Evolutionary conservation across 2,113 vertebrate species (phyloP).

Genomic region (Rhinolophus ferrumequinum): DNA sequence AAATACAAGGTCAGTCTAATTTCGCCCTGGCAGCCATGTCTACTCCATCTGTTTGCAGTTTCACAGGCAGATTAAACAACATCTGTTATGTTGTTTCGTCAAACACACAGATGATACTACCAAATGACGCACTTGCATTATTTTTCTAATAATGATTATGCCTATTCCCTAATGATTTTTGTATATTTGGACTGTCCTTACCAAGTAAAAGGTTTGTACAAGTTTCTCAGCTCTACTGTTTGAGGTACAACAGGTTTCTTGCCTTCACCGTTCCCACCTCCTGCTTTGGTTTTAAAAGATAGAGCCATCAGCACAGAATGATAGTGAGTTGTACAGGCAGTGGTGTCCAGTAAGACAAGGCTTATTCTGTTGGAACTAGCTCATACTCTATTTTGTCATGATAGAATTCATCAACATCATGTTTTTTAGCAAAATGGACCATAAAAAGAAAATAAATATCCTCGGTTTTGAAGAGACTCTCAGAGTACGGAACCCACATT

Average conservation of each 20-base stretch:
- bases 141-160: neutral
- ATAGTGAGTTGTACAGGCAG: neutral
- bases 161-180: neutral
- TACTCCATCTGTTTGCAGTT: slow-evolving; percentile 63
- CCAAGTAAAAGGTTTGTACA: neutral
- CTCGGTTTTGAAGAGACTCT: neutral
- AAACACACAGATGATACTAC: slow-evolving; percentile 8
- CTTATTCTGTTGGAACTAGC: neutral
- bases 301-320: neutral
- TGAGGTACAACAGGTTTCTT: neutral
- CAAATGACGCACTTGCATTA: neutral
- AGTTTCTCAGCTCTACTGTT: neutral
- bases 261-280: neutral
- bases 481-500: neutral
- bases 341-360: neutral
- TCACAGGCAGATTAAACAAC: slow-evolving; percentile 67
- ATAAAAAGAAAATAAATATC: slow-evolving; percentile 30
- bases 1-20: slow-evolving; percentile 44
- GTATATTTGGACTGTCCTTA: neutral
- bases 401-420: neutral
- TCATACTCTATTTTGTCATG: neutral
- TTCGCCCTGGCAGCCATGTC: slow-evolving; percentile 35
- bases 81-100: slow-evolving; percentile 56
- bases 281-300: neutral
- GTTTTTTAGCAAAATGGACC: neutral